Evolutionary conservation across 2,888 invertebrate genomes (phyloP).

Genomic region (Nymphalis c-album): DNA sequence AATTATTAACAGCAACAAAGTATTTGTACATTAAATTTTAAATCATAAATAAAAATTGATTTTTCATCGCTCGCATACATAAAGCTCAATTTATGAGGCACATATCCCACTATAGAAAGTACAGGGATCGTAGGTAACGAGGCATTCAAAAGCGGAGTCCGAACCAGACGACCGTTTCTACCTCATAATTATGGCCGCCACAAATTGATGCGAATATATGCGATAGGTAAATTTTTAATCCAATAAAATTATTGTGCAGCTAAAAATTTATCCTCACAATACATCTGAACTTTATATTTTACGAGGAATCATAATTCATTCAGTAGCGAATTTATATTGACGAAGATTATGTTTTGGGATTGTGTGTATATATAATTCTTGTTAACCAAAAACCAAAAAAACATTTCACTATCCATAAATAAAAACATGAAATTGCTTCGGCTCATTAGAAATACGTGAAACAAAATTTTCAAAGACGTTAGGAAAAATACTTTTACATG

Average conservation of each 20-base stretch:
- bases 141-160: constrained; percentile 34
- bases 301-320: constrained; percentile 9
- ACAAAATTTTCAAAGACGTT: constrained; percentile 5
- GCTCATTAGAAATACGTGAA: not conserved
- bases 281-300: constrained; percentile 25
- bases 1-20: not conserved
- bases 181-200: constrained; percentile 36
- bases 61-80: constrained; percentile 23
- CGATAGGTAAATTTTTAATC: constrained; percentile 30
- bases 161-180: constrained; percentile 35
- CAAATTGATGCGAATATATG: constrained; percentile 32
- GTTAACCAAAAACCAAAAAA: no score
- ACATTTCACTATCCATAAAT: no score
- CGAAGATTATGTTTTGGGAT: not conserved
- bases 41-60: constrained; percentile 27
- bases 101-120: constrained; percentile 30
- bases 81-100: constrained; percentile 34
- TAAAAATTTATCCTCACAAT: constrained; percentile 22
- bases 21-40: constrained; percentile 15
- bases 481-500: constrained; percentile 7
- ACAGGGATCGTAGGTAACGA: constrained; percentile 28
- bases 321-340: constrained; percentile 9
- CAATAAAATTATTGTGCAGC: constrained; percentile 30
- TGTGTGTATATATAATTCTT: no score
- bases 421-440: not conserved